Evolutionary conservation across 2,888 invertebrate species (phyloP).

Genomic region (Scaeva pyrastri): DNA sequence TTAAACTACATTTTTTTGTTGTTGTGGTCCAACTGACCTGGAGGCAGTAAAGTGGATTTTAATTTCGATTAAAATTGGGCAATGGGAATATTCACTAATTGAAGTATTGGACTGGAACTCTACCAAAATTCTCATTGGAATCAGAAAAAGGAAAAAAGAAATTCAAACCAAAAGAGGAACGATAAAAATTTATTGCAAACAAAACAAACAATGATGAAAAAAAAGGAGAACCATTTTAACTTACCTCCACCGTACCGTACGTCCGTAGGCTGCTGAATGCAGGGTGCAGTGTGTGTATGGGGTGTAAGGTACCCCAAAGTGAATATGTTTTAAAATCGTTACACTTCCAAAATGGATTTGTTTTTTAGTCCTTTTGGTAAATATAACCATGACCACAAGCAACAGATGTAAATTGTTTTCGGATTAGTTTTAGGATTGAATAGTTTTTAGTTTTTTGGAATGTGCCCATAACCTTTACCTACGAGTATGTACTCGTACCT

Average conservation of each 20-base stretch:
- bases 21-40: neutral
- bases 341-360: neutral
- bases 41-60: slow-evolving; percentile 58
- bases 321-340: slow-evolving; percentile 11
- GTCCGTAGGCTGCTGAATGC: neutral
- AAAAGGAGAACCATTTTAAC: neutral
- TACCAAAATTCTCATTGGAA: slow-evolving; percentile 6
- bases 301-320: neutral
- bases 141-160: slow-evolving; percentile 7
- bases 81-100: slow-evolving; percentile 61
- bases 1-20: neutral
- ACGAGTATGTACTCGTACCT: too few relatives aligned
- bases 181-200: slow-evolving; percentile 5
- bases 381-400: neutral
- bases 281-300: neutral
- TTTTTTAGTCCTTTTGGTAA: neutral
- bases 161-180: neutral
- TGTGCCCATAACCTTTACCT: neutral
- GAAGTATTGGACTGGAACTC: slow-evolving; percentile 42
- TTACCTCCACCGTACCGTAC: neutral
- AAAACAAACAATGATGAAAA: neutral
- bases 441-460: neutral
- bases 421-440: neutral
- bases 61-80: slow-evolving; percentile 67
- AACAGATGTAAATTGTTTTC: slow-evolving; percentile 21